Percentiles rank a stretch among this genome's conserved stretches.
Evolutionary conservation across 2,113 vertebrate species (phyloP).

Genomic region (Neodontobutis hainanensis): DNA sequence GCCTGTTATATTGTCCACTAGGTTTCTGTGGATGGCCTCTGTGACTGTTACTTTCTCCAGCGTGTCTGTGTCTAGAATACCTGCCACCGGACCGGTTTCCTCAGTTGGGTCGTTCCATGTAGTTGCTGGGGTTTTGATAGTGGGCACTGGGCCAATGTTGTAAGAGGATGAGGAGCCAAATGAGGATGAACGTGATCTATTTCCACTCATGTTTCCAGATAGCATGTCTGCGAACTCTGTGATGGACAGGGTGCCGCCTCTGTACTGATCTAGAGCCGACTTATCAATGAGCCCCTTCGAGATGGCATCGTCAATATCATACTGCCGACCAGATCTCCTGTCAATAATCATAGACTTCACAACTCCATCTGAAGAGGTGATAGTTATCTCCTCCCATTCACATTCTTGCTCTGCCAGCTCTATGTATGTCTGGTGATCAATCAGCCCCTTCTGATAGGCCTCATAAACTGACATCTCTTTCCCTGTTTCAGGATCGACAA

Average conservation of each 20-base stretch:
- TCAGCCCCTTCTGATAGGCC: slow-evolving; percentile 96
- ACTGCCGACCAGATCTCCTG: slow-evolving; percentile 93
- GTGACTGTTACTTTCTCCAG: slow-evolving; percentile 96
- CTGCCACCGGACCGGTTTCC: slow-evolving; percentile 92
- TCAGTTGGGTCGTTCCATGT: slow-evolving; percentile 91
- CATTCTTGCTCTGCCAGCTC: slow-evolving; percentile 97
- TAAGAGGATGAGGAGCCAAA: slow-evolving; percentile 94
- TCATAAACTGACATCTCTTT: slow-evolving; percentile 99
- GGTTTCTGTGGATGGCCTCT: slow-evolving; percentile 93
- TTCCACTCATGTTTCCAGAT: slow-evolving; percentile 89
- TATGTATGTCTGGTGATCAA: slow-evolving; percentile 96
- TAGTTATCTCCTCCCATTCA: slow-evolving; percentile 98
- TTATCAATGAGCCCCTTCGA: slow-evolving; percentile 90
- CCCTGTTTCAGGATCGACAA: slow-evolving; percentile 93
- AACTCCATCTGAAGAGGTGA: slow-evolving; percentile 90
- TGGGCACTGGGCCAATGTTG: slow-evolving; percentile 79
- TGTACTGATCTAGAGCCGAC: slow-evolving; percentile 93
- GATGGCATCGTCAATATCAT: slow-evolving; percentile 94
- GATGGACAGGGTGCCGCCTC: slow-evolving; percentile 91
- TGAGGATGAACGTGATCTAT: slow-evolving; percentile 90
- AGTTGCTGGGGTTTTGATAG: slow-evolving; percentile 79
- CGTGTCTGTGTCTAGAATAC: slow-evolving; percentile 95
- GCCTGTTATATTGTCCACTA: slow-evolving; percentile 95
- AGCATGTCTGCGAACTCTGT: slow-evolving; percentile 98
- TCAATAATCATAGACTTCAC: slow-evolving; percentile 97